Evolutionary conservation across 2,888 invertebrate species (phyloP), one percentile per base, ranked within the genome.

Genomic region (Saturnia pavonia): DNA sequence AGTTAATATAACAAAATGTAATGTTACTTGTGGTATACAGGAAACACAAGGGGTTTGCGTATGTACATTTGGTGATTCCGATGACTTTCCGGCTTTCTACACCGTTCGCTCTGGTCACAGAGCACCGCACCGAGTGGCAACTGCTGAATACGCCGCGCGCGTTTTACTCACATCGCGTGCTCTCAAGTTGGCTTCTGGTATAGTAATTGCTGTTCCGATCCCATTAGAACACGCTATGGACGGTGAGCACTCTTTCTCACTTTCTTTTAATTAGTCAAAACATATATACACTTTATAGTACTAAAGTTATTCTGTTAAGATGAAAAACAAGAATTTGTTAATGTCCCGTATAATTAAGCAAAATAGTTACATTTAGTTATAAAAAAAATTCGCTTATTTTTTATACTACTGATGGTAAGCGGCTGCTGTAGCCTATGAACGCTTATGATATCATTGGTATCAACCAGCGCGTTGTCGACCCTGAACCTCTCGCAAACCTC

Each of bases 11-110:
- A n/a, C n/a, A n/a, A n/a, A 60, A 27, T 25, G 14, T 27, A 12
- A 14, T 27, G 14, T 60, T 60, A 14, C 12, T 6, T 25, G 25
- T 27, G 25, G 27, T 27, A 27, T 27, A 16, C 80, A 98, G 97
- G 99, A 99, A 94, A 99, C 99, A 0, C 96, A 98, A 88, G 99
- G 99, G 0, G 99, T 99, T 1, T 97, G 97, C 79, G 98, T 99
- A 0, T 96, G 96, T 51, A 96, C 97, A 0, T 97, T 96, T 76
- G 97, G 97, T 0, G 89, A 94, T n/a, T 88, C 94, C 0, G 88
- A 90, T 0, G 95, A 96, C 19, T 99, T 99, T 89, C 99, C 99
- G 0, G 98, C 99, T 60, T 99, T 99, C 92, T 99, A 99, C 90
- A 97, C 97, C 0, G 90, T 95, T 7, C 93, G 95, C 72, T 99